A percentile compares a stretch with the other conserved stretches of the same genome.
Conservation (phyloP, 2,113 vertebrate species). For the Platycercus adscitus region DNA sequence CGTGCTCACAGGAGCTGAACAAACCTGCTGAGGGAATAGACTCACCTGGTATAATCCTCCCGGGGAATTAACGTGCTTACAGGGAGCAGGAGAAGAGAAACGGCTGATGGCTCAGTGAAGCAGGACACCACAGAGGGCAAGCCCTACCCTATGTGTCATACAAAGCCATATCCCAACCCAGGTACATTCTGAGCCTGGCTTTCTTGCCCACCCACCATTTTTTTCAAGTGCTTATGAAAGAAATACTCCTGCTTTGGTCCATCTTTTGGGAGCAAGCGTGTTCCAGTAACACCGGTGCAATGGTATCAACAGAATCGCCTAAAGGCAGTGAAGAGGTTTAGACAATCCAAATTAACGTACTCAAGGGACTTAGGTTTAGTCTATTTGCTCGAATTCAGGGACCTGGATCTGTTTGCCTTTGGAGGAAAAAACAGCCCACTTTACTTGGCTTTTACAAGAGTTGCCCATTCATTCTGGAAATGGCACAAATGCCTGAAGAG, state of each 20-base stretch:
- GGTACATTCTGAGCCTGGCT: not conserved
- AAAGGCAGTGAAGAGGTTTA: not conserved
- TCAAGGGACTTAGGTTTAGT: not conserved
- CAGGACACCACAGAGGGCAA: not conserved
- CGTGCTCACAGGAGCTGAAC: not conserved
- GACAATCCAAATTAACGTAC: not conserved
- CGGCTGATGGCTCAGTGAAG: not conserved
- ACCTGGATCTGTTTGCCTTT: not conserved
- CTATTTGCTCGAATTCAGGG: not conserved
- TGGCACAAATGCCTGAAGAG: not conserved
- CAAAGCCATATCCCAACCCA: not conserved
- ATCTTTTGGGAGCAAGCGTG: not conserved
- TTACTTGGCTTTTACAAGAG: not conserved
- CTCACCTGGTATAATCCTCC: not conserved
- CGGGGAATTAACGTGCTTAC: fast-evolving
- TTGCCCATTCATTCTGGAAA: not conserved
- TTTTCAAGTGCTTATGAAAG: not conserved
- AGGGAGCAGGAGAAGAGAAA: not conserved
- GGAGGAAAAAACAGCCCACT: not conserved
- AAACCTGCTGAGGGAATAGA: not conserved
- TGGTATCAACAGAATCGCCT: not conserved
- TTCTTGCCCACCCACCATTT: not conserved
- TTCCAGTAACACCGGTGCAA: not conserved
- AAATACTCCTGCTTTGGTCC: not conserved
- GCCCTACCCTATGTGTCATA: fast-evolving